Base-by-base conservation (phyloP, 2,888 invertebrate genomes). In the Aphodius sticticus region DNA sequence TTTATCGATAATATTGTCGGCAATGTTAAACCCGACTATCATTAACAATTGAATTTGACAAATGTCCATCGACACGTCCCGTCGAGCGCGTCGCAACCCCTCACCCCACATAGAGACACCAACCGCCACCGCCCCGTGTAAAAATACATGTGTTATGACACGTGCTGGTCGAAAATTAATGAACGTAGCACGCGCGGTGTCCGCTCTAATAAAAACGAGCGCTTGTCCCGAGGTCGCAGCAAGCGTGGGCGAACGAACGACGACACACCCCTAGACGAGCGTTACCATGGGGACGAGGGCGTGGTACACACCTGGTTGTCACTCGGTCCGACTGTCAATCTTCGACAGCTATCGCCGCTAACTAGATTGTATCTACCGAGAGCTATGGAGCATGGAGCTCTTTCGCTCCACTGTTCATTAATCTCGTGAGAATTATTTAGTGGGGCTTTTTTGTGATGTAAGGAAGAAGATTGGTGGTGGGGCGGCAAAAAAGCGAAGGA, bases 141-240 rank as follows among this genome's bases (percentile, higher is more conserved):
- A 82, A 82, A 83, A 82, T 83, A 86, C 87, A 87, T 86, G 85
- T 87, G 87, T 87, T 87, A 85, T 87, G 87, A 87, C 87, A 87
- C 86, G 86, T 85, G 86, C 85, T 84, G 84, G 86, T 87, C 87
- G 36, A 86, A 86, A 87, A 87, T 87, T 87, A 88, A 87, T 87
- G 87, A 87, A 86, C 85, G 86, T 84, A 85, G 86, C 86, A 85
- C 85, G 84, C 84, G 84, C 86, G 84, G 85, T 85, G 86, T 83
- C 82, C 83, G 85, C 84, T 85, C 84, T 86, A 86, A 86, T 86
- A 86, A 86, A 86, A 86, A 85, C 84, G 84, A 83, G 82, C 84
- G 84, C 85, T 85, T 83, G 82, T 82, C 81, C 78, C 82, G 82
- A 84, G 82, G 82, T 81, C 53, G 53, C 53, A 12, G 53, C 53